These are phyloP conservation scores for Trilocha varians DNA, from an alignment of 2,888 invertebrate species.

Conservation along the genomic window DNA sequence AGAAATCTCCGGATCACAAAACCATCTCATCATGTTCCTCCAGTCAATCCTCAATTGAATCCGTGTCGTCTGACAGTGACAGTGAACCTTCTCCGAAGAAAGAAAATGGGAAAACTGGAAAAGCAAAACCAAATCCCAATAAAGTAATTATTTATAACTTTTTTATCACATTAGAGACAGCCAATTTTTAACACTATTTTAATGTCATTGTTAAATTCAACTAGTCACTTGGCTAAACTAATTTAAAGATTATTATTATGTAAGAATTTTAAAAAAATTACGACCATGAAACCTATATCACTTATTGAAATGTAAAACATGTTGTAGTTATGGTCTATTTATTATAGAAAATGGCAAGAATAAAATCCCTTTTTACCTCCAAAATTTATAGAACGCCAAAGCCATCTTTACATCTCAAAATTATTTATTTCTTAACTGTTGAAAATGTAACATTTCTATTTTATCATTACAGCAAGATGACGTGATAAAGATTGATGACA, in stretches of 20 bases:
- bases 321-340: too few species aligned
- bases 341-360: too few species aligned
- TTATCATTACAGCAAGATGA: conserved; percentile 29
- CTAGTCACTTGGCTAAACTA: too few species aligned
- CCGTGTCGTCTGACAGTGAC: conserved; percentile 59
- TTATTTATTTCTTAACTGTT: not conserved
- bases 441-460: too few species aligned
- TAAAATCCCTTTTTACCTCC: too few species aligned
- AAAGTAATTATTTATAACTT: not conserved
- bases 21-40: conserved; percentile 61
- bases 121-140: conserved; percentile 39
- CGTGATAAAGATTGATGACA: conserved; percentile 39
- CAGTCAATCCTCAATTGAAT: conserved; percentile 60
- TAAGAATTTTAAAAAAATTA: too few species aligned
- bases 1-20: conserved; percentile 50
- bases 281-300: too few species aligned
- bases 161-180: not conserved
- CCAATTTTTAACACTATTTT: too few species aligned
- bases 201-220: too few species aligned
- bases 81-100: conserved; percentile 52
- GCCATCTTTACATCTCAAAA: not conserved
- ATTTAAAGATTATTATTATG: too few species aligned
- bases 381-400: too few species aligned
- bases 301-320: too few species aligned
- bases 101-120: conserved; percentile 42